These are phyloP conservation scores for Gymnocephalus cernua DNA, from an alignment of 2,113 vertebrate species.

Conservation along the genomic window DNA sequence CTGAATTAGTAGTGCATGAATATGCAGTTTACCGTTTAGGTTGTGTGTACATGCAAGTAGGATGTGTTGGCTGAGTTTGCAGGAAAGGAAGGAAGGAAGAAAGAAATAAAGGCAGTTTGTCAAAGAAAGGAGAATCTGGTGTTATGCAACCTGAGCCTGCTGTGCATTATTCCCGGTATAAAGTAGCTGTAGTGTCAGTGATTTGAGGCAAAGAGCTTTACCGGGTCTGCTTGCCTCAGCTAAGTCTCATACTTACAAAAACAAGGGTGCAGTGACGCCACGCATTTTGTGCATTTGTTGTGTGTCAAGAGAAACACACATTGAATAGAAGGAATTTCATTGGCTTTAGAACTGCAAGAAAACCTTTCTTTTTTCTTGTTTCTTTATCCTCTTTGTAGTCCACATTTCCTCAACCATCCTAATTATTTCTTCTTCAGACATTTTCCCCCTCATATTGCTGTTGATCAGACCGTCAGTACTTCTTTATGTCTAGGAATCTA, in stretches of 20 bases:
- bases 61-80: not conserved
- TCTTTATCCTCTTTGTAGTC: not conserved
- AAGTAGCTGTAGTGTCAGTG: slow-evolving; percentile 59
- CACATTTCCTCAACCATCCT: not conserved
- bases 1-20: slow-evolving; percentile 11
- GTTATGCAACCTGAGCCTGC: slow-evolving; percentile 57
- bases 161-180: slow-evolving; percentile 42
- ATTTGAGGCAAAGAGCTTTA: slow-evolving; percentile 52
- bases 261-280: not conserved
- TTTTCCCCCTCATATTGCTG: not conserved
- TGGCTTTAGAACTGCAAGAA: not conserved
- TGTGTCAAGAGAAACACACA: not conserved
- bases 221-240: slow-evolving; percentile 49
- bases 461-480: not conserved
- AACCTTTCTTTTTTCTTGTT: not conserved
- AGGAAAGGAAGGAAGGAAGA: not conserved
- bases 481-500: not conserved
- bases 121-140: slow-evolving; percentile 16
- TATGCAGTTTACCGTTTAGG: not conserved
- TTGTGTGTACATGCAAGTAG: slow-evolving; percentile 10
- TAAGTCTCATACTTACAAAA: slow-evolving; percentile 29
- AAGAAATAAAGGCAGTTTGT: slow-evolving; percentile 19
- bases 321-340: not conserved
- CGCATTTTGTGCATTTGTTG: slow-evolving; percentile 35
- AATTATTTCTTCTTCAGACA: not conserved